phyloP scores from a whole-genome alignment of 1,140 invertebrate genomes.

The Trichoplusia ni region DNA sequence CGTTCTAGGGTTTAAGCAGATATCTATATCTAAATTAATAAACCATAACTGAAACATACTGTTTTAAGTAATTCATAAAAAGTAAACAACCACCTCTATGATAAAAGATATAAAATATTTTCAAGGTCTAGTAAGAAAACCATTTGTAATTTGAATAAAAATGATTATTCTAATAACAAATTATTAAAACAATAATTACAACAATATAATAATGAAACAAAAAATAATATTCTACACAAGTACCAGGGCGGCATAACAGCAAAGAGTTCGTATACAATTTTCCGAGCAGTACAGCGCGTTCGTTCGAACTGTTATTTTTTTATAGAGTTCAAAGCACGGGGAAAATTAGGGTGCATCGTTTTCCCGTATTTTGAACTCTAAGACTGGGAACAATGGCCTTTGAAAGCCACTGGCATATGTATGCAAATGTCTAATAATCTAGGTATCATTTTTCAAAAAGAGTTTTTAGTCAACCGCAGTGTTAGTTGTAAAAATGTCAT shows the following conservation, averaged over 20 bases:
- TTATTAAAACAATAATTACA: neutral
- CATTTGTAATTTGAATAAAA: neutral
- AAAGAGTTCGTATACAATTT: neutral
- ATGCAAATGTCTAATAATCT: neutral
- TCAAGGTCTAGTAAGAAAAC: too few species aligned
- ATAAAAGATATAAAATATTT: too few species aligned
- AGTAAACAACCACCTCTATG: too few species aligned
- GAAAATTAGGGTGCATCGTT: conserved; percentile 27
- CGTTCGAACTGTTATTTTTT: conserved; percentile 1
- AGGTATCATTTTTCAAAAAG: too few species aligned
- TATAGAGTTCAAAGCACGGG: conserved; percentile 28
- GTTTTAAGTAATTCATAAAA: too few species aligned
- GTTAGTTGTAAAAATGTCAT: too few species aligned
- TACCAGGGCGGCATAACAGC: neutral
- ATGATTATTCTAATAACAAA: neutral
- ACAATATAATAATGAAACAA: neutral
- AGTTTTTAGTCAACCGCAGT: too few species aligned
- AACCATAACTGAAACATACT: too few species aligned
- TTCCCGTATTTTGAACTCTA: conserved; percentile 30
- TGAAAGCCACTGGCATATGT: neutral
- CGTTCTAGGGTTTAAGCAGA: too few species aligned
- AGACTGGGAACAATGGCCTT: conserved; percentile 3
- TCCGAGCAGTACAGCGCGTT: neutral
- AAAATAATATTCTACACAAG: neutral
- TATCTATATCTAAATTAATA: too few species aligned